A percentile compares a stretch with the other conserved stretches of the same genome.
These are phyloP conservation scores for Lophotis ruficrista DNA, from an alignment of 2,113 vertebrate genomes.

Conservation along the genomic window DNA sequence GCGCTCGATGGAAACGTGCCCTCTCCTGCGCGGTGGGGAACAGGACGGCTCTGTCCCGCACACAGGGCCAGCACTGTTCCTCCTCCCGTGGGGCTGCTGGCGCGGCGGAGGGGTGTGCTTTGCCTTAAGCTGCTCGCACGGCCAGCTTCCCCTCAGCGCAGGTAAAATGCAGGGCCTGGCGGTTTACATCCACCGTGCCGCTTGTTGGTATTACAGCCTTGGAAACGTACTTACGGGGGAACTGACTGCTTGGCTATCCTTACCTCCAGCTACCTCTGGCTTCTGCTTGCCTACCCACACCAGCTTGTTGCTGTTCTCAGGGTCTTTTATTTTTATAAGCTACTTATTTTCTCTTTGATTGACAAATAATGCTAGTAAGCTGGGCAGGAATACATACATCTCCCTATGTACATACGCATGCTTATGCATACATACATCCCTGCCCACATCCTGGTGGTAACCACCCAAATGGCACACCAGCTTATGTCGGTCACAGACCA, in stretches of 20 bases:
- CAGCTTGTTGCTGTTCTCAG: neutral
- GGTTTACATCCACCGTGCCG: neutral
- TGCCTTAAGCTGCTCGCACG: neutral
- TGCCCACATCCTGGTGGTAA: neutral
- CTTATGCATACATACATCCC: rapidly evolving
- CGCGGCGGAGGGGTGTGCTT: rapidly evolving
- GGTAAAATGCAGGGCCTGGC: neutral
- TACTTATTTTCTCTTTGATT: neutral
- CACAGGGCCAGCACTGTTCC: neutral
- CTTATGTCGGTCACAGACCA: neutral
- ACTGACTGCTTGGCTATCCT: neutral
- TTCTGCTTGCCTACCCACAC: neutral
- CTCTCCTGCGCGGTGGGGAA: neutral
- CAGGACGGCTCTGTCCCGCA: neutral
- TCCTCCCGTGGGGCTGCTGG: rapidly evolving
- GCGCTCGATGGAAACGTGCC: neutral
- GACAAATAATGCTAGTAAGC: neutral
- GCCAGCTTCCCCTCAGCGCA: neutral
- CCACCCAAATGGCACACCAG: neutral
- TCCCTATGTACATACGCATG: rapidly evolving
- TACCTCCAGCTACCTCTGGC: neutral
- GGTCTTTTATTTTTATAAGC: neutral
- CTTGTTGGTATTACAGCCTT: neutral
- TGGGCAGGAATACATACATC: neutral
- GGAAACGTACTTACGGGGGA: neutral